phyloP scores from a whole-genome alignment of 2,113 vertebrate species.

The Trichomycterus rosablanca region DNA sequence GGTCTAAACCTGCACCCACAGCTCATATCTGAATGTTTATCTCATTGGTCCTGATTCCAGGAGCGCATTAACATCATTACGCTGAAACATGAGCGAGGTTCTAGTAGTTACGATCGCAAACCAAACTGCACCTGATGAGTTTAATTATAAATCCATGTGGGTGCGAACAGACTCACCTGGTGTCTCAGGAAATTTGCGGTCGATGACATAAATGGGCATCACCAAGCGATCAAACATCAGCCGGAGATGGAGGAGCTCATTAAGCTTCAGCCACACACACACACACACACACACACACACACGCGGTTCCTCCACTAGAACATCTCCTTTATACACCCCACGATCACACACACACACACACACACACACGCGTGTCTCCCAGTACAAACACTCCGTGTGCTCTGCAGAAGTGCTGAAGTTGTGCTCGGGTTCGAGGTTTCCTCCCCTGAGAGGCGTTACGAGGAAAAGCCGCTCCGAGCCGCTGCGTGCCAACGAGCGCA shows the following conservation, averaged over 20 bases:
- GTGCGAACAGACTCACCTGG: conserved; percentile 41
- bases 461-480: too few relatives aligned
- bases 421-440: conserved; percentile 26
- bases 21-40: too few relatives aligned
- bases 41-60: too few relatives aligned
- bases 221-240: conserved; percentile 37
- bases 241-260: conserved; percentile 23
- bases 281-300: neutral
- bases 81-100: too few relatives aligned
- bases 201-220: conserved; percentile 51
- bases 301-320: neutral
- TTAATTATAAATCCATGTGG: too few relatives aligned
- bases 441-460: too few relatives aligned
- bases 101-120: too few relatives aligned
- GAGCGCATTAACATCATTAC: too few relatives aligned
- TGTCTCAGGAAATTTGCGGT: conserved; percentile 49
- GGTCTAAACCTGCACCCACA: too few relatives aligned
- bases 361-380: neutral
- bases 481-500: too few relatives aligned
- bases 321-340: too few relatives aligned
- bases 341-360: neutral
- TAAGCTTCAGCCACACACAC: neutral
- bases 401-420: conserved; percentile 20
- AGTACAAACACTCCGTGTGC: neutral
- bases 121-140: too few relatives aligned